Evolutionary conservation across 2,113 vertebrate genomes (phyloP), one percentile per base, ranked within the genome.

Genomic region (Zosterops japonicus): DNA sequence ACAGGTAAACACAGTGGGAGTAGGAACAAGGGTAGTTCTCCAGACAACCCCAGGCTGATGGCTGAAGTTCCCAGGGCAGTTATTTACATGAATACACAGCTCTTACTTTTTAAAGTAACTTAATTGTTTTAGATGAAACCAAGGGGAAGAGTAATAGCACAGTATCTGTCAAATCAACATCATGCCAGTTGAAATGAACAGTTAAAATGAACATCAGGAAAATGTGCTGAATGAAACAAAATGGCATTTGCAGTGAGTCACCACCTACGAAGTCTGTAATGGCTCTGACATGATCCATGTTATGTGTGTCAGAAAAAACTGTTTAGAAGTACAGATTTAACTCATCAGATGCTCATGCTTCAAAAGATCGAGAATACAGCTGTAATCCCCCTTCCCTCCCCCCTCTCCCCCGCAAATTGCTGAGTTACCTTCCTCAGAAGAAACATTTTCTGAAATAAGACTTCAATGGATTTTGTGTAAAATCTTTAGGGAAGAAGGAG

Each of bases 181-280:
- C 29, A 14, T 39, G 52, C 20, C 27, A 63, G 9, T 41, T 41
- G 59, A 61, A 61, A 61, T 28, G 35, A 61, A 55, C 25, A 65
- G 46, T 55, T 67, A 33, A 88, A 86, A 69, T 27, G 33, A 93
- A 36, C 42, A 47, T 63, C n/a, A 83, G 47, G 52, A 86, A 90
- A 86, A 89, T 71, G 27, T 64, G 75, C 52, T 56, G 33, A 89
- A 89, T 23, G 35, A 91, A 87, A 86, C 41, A 83, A 93, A 94
- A 88, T 46, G 42, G 42, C 83, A 86, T 74, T 83, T 69, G 33
- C 76, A 89, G 33, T 59, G 41, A 83, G n/a, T 67, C 89, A 88
- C 35, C 59, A 59, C 67, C 49, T 74, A 74, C 4, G 0, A 59
- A 57, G 35, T 41, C 50, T 49, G 61, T 33, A 61, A 71, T 28